These are phyloP conservation scores for Endotricha flammealis DNA, from an alignment of 2,888 invertebrate genomes.

Conservation along the genomic window DNA sequence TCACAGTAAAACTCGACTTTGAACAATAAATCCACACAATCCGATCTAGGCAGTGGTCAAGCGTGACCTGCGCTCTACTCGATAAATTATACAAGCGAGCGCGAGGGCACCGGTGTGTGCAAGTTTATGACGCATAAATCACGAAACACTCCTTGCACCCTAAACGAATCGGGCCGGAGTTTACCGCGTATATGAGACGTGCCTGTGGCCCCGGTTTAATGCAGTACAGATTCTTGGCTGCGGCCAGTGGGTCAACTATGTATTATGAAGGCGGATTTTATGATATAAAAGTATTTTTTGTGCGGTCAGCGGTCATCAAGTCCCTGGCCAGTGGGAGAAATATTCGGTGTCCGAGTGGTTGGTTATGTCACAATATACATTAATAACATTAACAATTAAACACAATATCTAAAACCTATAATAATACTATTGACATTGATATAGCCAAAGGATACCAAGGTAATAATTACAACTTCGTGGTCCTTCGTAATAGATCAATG, in stretches of 20 bases:
- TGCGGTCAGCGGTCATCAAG: too few relatives aligned
- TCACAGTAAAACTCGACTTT: too few relatives aligned
- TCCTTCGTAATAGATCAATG: too few relatives aligned
- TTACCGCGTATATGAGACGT: slow-evolving; percentile 31
- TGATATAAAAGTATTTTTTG: too few relatives aligned
- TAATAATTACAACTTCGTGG: too few relatives aligned
- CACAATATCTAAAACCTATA: too few relatives aligned
- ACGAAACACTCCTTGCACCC: slow-evolving; percentile 50
- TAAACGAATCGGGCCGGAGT: slow-evolving; percentile 32
- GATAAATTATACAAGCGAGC: slow-evolving; percentile 74
- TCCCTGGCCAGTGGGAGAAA: too few relatives aligned
- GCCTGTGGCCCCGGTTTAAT: slow-evolving; percentile 28
- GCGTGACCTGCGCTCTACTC: slow-evolving; percentile 45
- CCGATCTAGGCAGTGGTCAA: slow-evolving; percentile 56
- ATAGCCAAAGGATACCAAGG: too few relatives aligned
- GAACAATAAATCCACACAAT: slow-evolving; percentile 47
- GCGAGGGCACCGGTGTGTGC: slow-evolving; percentile 66
- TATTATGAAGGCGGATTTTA: slow-evolving; percentile 4
- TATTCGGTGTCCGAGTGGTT: too few relatives aligned
- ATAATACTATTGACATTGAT: too few relatives aligned
- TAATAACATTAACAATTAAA: too few relatives aligned
- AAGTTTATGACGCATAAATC: slow-evolving; percentile 72
- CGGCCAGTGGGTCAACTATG: slow-evolving; percentile 32
- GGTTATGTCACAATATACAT: too few relatives aligned
- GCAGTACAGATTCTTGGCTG: slow-evolving; percentile 28